Conservation (phyloP, 2,113 vertebrate genomes). For the Dermatemys mawii region DNA sequence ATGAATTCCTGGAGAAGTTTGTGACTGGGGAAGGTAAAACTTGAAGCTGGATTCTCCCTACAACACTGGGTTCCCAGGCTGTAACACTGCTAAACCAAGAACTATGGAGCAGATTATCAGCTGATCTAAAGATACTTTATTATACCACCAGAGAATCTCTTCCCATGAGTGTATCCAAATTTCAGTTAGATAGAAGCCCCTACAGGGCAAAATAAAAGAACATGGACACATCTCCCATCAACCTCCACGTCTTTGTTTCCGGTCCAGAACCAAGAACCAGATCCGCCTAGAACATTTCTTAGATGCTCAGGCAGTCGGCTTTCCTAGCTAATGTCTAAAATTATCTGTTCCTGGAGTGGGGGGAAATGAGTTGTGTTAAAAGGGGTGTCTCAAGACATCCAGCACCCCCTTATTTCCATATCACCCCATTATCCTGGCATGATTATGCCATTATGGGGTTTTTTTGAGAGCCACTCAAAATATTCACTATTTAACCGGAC, state of each 20-base stretch:
- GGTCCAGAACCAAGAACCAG: neutral
- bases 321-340: neutral
- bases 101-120: neutral
- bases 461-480: neutral
- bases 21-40: slow-evolving; percentile 67
- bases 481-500: neutral
- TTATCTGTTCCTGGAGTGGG: neutral
- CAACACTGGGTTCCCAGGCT: neutral
- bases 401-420: neutral
- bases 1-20: slow-evolving; percentile 75
- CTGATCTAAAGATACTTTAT: neutral
- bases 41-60: neutral
- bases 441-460: neutral
- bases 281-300: neutral
- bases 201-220: neutral
- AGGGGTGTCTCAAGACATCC: neutral
- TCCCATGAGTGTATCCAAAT: neutral
- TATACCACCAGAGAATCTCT: neutral
- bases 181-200: neutral
- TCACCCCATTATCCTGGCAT: neutral
- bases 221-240: neutral
- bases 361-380: neutral
- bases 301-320: neutral
- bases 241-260: neutral
- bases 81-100: neutral